Conservation (phyloP, 2,888 invertebrate species). For the Meta bourneti region DNA sequence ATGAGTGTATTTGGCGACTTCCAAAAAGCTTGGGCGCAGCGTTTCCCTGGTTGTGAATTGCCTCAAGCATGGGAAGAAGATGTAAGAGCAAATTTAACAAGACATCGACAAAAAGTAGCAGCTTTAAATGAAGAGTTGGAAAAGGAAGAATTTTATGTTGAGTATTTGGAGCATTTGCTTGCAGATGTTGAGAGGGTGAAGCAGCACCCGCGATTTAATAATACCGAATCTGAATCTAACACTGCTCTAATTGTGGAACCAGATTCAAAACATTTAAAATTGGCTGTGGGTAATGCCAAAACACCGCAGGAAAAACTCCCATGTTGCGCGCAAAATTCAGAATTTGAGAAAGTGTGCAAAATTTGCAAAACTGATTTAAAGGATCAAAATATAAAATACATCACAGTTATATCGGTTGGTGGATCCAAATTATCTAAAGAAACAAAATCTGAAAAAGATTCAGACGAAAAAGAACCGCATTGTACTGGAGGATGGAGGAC, state of each 20-base stretch:
- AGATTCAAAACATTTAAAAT: slow-evolving; percentile 1
- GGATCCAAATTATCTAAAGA: slow-evolving; percentile 30
- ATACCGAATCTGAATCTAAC: slow-evolving; percentile 16
- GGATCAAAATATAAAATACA: slow-evolving; percentile 66
- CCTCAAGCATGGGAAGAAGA: slow-evolving; percentile 93
- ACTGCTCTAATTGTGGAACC: neutral
- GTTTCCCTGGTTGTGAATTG: slow-evolving; percentile 93
- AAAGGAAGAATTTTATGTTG: slow-evolving; percentile 94
- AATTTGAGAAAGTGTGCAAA: slow-evolving; percentile 11
- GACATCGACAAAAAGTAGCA: slow-evolving; percentile 92
- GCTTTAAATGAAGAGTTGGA: slow-evolving; percentile 91
- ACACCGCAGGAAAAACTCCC: neutral
- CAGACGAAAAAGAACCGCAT: slow-evolving; percentile 31
- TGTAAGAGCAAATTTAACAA: slow-evolving; percentile 92
- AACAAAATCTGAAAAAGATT: neutral
- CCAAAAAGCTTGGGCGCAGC: slow-evolving; percentile 94
- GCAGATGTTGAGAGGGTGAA: slow-evolving; percentile 84
- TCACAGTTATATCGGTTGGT: slow-evolving; percentile 76
- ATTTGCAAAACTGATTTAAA: slow-evolving; percentile 21
- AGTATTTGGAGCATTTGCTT: slow-evolving; percentile 91
- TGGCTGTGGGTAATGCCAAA: slow-evolving; percentile 1
- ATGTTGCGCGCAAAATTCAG: slow-evolving; percentile 9
- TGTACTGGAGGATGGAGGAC: slow-evolving; percentile 9
- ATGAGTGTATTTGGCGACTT: slow-evolving; percentile 94
- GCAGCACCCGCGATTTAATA: slow-evolving; percentile 45